These are phyloP conservation scores for Clepsis dumicolana DNA, from an alignment of 2,888 invertebrate species.

Conservation along the genomic window DNA sequence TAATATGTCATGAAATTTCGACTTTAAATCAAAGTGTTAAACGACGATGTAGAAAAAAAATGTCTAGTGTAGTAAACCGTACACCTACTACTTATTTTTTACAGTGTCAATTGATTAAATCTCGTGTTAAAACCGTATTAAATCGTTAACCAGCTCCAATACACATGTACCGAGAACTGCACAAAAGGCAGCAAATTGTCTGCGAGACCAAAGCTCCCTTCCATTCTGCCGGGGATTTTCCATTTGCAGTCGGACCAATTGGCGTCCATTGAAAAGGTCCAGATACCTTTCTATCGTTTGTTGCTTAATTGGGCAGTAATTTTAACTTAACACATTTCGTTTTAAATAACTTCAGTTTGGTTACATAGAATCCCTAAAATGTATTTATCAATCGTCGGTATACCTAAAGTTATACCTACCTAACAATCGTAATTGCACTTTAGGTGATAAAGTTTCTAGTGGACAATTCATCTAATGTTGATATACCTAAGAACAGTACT, in stretches of 20 bases:
- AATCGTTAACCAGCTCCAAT: constrained; percentile 9
- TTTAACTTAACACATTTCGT: constrained; percentile 7
- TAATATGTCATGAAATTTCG: too few species aligned
- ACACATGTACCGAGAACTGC: constrained; percentile 35
- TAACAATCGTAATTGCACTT: too few species aligned
- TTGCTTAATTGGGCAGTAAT: constrained; percentile 16
- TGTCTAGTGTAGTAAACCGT: not conserved
- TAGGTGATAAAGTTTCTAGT: too few species aligned
- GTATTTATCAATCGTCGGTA: too few species aligned
- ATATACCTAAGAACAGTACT: too few species aligned
- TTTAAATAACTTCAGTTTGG: not conserved
- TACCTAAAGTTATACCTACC: too few species aligned
- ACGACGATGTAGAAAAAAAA: too few species aligned
- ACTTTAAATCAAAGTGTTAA: too few species aligned
- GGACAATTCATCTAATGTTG: too few species aligned
- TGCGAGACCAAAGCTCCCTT: constrained; percentile 34
- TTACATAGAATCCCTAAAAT: too few species aligned
- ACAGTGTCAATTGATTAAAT: constrained; percentile 2
- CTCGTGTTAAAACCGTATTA: not conserved
- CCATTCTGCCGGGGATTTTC: constrained; percentile 17
- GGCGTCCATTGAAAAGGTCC: constrained; percentile 10
- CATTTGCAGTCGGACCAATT: constrained; percentile 8
- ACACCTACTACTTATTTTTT: not conserved
- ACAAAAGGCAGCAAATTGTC: constrained; percentile 58
- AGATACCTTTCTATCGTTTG: constrained; percentile 13